A percentile compares a stretch with the other conserved stretches of the same genome.
These are phyloP conservation scores for Amblyteles armatorius DNA, from an alignment of 2,888 invertebrate genomes.

Conservation along the genomic window DNA sequence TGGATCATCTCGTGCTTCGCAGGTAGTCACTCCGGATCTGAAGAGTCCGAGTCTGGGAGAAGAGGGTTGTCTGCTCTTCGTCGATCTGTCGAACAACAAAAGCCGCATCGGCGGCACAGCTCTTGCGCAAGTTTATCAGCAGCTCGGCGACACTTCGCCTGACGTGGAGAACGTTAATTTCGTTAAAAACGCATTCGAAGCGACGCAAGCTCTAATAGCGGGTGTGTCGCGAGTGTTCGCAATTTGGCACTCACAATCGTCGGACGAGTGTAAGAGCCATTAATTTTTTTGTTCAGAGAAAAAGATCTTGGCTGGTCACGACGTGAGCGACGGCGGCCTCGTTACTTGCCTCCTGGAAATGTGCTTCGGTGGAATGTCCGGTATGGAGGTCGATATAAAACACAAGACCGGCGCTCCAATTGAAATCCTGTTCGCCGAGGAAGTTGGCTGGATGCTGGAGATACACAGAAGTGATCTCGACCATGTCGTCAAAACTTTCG, in stretches of 20 bases:
- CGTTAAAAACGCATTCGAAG: slow-evolving; percentile 91
- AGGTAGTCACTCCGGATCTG: slow-evolving; percentile 95
- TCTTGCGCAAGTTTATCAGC: slow-evolving; percentile 95
- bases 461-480: slow-evolving; percentile 86
- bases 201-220: slow-evolving; percentile 93
- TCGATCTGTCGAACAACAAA: slow-evolving; percentile 91
- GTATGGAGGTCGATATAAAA: slow-evolving; percentile 89
- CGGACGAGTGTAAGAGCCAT: background rate
- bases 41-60: slow-evolving; percentile 88
- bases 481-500: slow-evolving; percentile 88
- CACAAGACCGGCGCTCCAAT: slow-evolving; percentile 86
- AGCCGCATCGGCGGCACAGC: slow-evolving; percentile 96
- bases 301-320: slow-evolving; percentile 94
- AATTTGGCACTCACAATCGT: background rate
- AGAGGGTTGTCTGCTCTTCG: slow-evolving; percentile 90
- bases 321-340: slow-evolving; percentile 98
- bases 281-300: slow-evolving; percentile 85
- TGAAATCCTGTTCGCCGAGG: slow-evolving; percentile 93
- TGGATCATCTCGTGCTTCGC: slow-evolving; percentile 28
- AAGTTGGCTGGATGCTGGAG: slow-evolving; percentile 94
- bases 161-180: slow-evolving; percentile 91
- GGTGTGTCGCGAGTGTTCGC: slow-evolving; percentile 84
- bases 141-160: slow-evolving; percentile 92
- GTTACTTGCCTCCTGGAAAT: slow-evolving; percentile 96
- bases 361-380: slow-evolving; percentile 97